Evolutionary conservation across 2,888 invertebrate species (phyloP).

Genomic region (Ormyrus thymus): DNA sequence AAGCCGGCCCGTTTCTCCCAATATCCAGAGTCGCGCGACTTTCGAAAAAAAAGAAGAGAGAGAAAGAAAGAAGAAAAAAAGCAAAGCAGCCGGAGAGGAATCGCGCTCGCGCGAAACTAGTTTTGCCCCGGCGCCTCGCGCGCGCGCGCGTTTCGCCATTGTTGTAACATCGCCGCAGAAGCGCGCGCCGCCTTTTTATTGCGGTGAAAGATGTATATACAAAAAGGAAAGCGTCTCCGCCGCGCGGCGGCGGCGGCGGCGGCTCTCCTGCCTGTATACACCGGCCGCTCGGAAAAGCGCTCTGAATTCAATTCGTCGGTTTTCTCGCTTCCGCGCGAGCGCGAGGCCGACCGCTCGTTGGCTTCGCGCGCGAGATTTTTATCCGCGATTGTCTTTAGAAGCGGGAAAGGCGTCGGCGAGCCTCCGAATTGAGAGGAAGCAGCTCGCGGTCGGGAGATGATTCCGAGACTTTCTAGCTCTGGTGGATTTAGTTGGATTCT

Average conservation of each 20-base stretch:
- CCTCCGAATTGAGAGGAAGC: no score
- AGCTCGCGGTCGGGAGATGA: no score
- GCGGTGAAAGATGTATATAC: conserved; percentile 10
- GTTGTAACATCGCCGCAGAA: conserved; percentile 28
- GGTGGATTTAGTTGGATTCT: not conserved
- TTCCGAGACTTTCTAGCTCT: not conserved
- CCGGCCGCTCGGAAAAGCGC: not conserved
- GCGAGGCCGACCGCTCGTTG: no score
- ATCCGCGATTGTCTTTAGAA: no score
- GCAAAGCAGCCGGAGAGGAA: not conserved
- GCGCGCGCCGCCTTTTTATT: conserved; percentile 16
- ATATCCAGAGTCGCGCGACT: conserved; percentile 6
- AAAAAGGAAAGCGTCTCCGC: conserved; percentile 38
- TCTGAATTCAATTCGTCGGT: conserved; percentile 36
- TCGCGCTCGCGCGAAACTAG: conserved; percentile 43
- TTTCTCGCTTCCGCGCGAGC: not conserved
- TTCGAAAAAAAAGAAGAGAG: conserved; percentile 33
- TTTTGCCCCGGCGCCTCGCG: conserved; percentile 3
- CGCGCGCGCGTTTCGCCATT: conserved; percentile 32
- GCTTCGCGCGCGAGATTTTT: no score
- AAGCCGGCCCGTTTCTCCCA: no score
- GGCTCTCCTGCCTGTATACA: not conserved
- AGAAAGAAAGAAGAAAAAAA: not conserved
- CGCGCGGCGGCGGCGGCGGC: no score
- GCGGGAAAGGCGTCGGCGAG: no score